These are phyloP conservation scores for Epinotia bilunana DNA, from an alignment of 2,888 invertebrate genomes.

Conservation along the genomic window DNA sequence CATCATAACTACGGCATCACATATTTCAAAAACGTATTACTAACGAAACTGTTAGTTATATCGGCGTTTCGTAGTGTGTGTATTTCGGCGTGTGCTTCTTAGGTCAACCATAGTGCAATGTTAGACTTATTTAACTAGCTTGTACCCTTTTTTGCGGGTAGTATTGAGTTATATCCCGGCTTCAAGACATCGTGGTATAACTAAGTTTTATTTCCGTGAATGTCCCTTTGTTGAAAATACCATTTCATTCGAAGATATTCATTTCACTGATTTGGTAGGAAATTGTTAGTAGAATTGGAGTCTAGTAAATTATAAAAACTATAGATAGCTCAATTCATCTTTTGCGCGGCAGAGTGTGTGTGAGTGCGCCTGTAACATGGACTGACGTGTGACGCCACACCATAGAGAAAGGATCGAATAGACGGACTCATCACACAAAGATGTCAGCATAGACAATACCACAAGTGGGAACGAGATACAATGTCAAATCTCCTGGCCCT, in stretches of 20 bases:
- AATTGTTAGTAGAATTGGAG: conserved; percentile 3
- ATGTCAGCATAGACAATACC: too few relatives aligned
- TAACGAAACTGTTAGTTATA: not conserved
- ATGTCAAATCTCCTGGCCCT: too few relatives aligned
- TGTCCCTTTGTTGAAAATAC: not conserved
- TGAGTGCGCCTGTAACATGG: too few relatives aligned
- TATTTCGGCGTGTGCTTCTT: conserved; percentile 42
- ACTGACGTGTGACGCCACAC: too few relatives aligned
- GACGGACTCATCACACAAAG: too few relatives aligned
- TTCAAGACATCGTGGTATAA: conserved; percentile 18
- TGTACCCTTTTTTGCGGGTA: conserved; percentile 21
- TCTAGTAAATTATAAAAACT: not conserved
- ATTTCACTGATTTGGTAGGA: conserved; percentile 10
- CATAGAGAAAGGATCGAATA: too few relatives aligned
- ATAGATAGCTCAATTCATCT: too few relatives aligned
- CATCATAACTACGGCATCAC: conserved; percentile 16
- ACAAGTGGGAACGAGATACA: too few relatives aligned
- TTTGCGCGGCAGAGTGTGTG: too few relatives aligned
- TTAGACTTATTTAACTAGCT: conserved; percentile 47
- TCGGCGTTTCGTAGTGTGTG: conserved; percentile 46
- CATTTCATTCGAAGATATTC: conserved; percentile 16
- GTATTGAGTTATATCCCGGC: conserved; percentile 16
- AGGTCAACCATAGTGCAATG: conserved; percentile 48
- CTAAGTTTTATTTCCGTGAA: conserved; percentile 18
- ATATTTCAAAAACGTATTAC: conserved; percentile 27